phyloP scores from a whole-genome alignment of 1,140 invertebrate genomes.

The Zaprionus gabonicus region DNA sequence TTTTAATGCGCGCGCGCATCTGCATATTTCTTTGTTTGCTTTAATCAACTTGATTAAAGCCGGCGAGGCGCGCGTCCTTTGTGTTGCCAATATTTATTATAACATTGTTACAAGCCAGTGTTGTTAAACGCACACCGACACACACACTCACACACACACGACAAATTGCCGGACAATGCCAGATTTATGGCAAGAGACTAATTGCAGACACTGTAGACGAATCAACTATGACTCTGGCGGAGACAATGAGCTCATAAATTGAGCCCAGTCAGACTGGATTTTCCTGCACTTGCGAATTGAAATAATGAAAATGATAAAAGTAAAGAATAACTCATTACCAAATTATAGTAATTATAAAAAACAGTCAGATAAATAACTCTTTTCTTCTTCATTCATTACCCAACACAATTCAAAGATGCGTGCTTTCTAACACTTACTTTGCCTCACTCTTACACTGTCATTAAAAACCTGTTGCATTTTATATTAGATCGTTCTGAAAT shows the following conservation, averaged over 20 bases:
- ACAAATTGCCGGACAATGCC: conserved; percentile 36
- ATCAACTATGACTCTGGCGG: neutral
- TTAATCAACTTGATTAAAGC: conserved; percentile 60
- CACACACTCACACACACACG: neutral
- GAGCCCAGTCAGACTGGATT: neutral
- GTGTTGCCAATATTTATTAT: conserved; percentile 46
- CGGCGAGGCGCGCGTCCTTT: conserved; percentile 47
- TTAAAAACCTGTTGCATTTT: too few species aligned
- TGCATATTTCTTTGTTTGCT: conserved; percentile 36
- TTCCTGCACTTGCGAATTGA: too few species aligned
- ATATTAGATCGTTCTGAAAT: too few species aligned
- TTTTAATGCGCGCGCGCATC: conserved; percentile 55
- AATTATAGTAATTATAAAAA: too few species aligned
- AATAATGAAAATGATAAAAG: too few species aligned
- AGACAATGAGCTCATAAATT: neutral
- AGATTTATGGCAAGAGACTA: conserved; percentile 33
- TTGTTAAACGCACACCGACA: conserved; percentile 8
- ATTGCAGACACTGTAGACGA: conserved; percentile 14
- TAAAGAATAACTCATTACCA: too few species aligned
- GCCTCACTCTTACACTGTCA: too few species aligned
- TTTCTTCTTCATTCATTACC: too few species aligned
- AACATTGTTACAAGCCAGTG: conserved; percentile 40
- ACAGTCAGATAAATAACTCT: too few species aligned
- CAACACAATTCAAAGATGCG: too few species aligned
- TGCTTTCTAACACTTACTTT: too few species aligned